Percentiles rank a stretch among this genome's conserved stretches.
Evolutionary conservation across 2,797 vertebrate genomes (phyloP).

Genomic region (Coregonus suidteri): DNA sequence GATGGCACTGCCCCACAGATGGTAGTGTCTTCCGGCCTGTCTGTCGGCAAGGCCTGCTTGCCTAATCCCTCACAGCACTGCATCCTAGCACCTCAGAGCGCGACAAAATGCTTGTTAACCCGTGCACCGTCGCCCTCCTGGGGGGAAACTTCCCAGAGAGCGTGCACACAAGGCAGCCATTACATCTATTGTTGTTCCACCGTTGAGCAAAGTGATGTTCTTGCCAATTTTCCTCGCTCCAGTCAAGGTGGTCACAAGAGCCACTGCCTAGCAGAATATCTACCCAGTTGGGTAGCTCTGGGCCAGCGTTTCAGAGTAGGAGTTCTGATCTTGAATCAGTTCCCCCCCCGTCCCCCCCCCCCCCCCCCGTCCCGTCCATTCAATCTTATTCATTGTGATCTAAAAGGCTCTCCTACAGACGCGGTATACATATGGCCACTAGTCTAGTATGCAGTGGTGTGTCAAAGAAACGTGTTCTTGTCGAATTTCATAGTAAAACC

Average conservation of each 20-base stretch:
- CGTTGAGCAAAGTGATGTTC: not conserved
- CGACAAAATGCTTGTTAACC: constrained; percentile 27
- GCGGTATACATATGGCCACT: not conserved
- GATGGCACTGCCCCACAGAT: constrained; percentile 21
- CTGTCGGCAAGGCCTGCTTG: too few relatives aligned
- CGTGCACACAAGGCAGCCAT: constrained; percentile 4
- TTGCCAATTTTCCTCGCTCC: not conserved
- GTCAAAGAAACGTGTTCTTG: not conserved
- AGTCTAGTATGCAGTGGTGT: not conserved
- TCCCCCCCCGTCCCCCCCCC: too few relatives aligned
- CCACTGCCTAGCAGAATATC: not conserved
- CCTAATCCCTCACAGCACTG: constrained; percentile 7
- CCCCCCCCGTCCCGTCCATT: not conserved
- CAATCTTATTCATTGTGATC: not conserved
- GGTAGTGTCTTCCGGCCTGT: constrained; percentile 5
- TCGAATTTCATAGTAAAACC: not conserved
- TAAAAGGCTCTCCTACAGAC: not conserved
- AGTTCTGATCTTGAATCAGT: not conserved
- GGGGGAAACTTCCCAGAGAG: constrained; percentile 17
- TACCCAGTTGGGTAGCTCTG: not conserved
- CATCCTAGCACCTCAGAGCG: constrained; percentile 6
- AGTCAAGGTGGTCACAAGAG: not conserved
- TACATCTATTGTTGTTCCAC: constrained; percentile 22
- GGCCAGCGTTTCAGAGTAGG: not conserved
- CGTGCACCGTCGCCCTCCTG: not conserved